Evolutionary conservation across 92 coral and sea anemone species (phyloP).

Genomic region (Actinernus sp.): DNA sequence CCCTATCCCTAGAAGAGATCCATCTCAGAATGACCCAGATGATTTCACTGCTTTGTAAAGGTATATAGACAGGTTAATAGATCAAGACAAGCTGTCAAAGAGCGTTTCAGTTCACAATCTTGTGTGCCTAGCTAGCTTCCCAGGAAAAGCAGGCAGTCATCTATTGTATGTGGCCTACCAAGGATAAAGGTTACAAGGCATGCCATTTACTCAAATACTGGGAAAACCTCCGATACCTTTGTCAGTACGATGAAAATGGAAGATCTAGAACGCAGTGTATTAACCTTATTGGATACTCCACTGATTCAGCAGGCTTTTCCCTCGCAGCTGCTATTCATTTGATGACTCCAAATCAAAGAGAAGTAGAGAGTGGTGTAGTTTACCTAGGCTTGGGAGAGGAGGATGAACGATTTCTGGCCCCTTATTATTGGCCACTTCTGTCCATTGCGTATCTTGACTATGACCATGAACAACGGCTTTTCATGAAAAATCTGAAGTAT

Average conservation of each 20-base stretch:
- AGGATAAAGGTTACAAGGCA: constrained; percentile 25
- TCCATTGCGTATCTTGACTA: constrained; percentile 35
- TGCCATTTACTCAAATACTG: constrained; percentile 17
- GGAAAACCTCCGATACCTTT: constrained; percentile 18
- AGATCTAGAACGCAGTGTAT: constrained; percentile 12
- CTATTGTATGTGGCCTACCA: constrained; percentile 27
- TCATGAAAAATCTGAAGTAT: constrained; percentile 29
- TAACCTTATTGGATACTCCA: constrained; percentile 27
- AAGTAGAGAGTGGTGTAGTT: constrained; percentile 5
- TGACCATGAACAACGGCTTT: constrained; percentile 43
- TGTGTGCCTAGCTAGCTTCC: constrained; percentile 7
- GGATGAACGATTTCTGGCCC: constrained; percentile 29
- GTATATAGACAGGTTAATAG: no score
- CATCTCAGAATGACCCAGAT: no score
- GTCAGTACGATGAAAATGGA: constrained; percentile 22
- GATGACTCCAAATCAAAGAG: constrained; percentile 10
- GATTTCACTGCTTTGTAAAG: no score
- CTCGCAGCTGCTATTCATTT: constrained; percentile 16
- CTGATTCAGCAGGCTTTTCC: constrained; percentile 41
- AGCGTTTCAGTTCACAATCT: constrained; percentile 36
- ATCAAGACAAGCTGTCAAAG: constrained; percentile 6
- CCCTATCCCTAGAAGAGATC: no score
- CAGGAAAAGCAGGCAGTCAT: no score
- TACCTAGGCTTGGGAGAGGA: constrained; percentile 24
- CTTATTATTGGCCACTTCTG: constrained; percentile 38